Percentiles rank a stretch among this genome's conserved stretches.
Conservation (phyloP, 2,888 invertebrate genomes). For the Elysia crispata region DNA sequence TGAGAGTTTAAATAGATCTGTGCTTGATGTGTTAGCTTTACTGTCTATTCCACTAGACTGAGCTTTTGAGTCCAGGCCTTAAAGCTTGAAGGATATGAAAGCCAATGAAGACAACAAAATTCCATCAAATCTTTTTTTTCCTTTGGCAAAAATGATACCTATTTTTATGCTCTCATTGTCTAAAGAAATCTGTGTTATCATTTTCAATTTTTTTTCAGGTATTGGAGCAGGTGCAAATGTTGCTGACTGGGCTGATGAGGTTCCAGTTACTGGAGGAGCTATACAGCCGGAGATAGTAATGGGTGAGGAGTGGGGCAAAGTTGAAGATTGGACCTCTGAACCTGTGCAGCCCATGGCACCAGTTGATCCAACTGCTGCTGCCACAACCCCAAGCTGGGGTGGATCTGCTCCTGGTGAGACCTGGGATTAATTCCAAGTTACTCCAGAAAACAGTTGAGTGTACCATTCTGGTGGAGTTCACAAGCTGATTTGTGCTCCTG, state of each 20-base stretch:
- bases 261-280: slow-evolving; percentile 57
- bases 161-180: not conserved
- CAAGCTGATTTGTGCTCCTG: too few species aligned
- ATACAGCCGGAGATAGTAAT: slow-evolving; percentile 29
- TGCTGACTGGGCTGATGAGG: slow-evolving; percentile 73
- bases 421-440: slow-evolving; percentile 60
- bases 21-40: too few species aligned
- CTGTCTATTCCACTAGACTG: too few species aligned
- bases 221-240: slow-evolving; percentile 58
- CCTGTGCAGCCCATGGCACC: slow-evolving; percentile 52
- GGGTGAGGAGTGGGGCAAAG: slow-evolving; percentile 53
- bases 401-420: slow-evolving; percentile 69
- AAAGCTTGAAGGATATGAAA: too few species aligned
- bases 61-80: too few species aligned
- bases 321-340: slow-evolving; percentile 68
- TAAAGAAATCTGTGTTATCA: too few species aligned
- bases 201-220: slow-evolving; percentile 12
- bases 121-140: not conserved
- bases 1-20: too few species aligned
- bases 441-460: too few species aligned
- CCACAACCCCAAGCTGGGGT: slow-evolving; percentile 53
- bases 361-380: slow-evolving; percentile 61
- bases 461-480: too few species aligned
- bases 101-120: too few species aligned
- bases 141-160: not conserved